Conservation (phyloP, 2,888 invertebrate species). For the Sthenelais limicola region DNA sequence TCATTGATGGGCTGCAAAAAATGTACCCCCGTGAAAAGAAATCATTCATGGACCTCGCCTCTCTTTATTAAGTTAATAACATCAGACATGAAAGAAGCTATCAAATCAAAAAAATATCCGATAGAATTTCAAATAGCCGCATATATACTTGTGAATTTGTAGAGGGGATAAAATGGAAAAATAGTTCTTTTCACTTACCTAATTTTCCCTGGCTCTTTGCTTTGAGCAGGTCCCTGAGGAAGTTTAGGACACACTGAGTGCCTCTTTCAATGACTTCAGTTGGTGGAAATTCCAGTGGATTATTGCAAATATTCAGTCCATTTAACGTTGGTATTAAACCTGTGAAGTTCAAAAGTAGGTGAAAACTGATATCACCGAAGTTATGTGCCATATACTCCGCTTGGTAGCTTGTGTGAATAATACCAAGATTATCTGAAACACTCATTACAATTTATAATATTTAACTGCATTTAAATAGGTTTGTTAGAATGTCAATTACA, state of each 20-base stretch:
- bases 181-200: not conserved
- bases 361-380: no score
- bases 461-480: not conserved
- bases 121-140: no score
- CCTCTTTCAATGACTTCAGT: conserved; percentile 66
- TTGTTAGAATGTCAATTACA: not conserved
- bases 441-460: not conserved
- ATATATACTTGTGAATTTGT: no score
- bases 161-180: no score
- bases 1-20: no score
- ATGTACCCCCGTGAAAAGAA: no score
- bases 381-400: not conserved
- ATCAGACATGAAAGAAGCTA: no score
- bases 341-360: no score
- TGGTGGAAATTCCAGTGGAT: conserved; percentile 71
- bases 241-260: conserved; percentile 63
- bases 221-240: conserved; percentile 63
- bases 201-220: conserved; percentile 56
- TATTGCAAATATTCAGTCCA: conserved; percentile 68
- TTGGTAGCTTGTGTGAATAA: not conserved
- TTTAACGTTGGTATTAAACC: conserved; percentile 66
- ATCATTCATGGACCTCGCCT: no score
- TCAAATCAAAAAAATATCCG: no score
- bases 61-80: no score
- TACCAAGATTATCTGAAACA: not conserved